Conservation (phyloP, 2,888 invertebrate species). For the Laspeyria flexula region DNA sequence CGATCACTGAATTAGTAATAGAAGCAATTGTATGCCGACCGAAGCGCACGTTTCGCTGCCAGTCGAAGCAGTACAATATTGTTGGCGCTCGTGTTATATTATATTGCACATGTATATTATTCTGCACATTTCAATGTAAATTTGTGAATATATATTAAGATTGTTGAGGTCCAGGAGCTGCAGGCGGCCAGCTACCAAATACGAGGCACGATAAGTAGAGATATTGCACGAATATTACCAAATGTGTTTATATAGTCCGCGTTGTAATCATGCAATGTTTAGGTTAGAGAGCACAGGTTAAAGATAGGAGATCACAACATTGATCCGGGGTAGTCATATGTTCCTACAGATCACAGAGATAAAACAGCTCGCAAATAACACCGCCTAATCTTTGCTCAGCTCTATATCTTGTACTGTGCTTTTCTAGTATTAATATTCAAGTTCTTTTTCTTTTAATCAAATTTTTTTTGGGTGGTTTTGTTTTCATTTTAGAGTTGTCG, state of each 20-base stretch:
- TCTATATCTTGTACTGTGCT: conserved; percentile 80
- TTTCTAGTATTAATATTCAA: conserved; percentile 67
- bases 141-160: conserved; percentile 60
- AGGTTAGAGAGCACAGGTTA: conserved; percentile 73
- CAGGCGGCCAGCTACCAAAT: conserved; percentile 80
- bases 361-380: conserved; percentile 82
- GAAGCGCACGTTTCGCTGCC: conserved; percentile 46
- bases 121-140: conserved; percentile 65
- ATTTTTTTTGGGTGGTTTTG: conserved; percentile 52
- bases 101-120: conserved; percentile 77
- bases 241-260: conserved; percentile 46
- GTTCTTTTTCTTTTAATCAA: conserved; percentile 50
- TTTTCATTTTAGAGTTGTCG: conserved; percentile 55
- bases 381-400: conserved; percentile 83
- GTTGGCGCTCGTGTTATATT: conserved; percentile 62
- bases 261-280: conserved; percentile 50
- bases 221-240: conserved; percentile 68
- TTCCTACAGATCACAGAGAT: conserved; percentile 63
- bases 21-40: conserved; percentile 37
- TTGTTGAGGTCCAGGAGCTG: conserved; percentile 77
- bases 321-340: conserved; percentile 63
- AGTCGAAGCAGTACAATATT: conserved; percentile 71
- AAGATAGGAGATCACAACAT: conserved; percentile 58
- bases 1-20: conserved; percentile 61
- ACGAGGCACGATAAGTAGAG: conserved; percentile 69